Conservation (phyloP, 2,888 invertebrate species). For the Caenorhabditis sinica region DNA sequence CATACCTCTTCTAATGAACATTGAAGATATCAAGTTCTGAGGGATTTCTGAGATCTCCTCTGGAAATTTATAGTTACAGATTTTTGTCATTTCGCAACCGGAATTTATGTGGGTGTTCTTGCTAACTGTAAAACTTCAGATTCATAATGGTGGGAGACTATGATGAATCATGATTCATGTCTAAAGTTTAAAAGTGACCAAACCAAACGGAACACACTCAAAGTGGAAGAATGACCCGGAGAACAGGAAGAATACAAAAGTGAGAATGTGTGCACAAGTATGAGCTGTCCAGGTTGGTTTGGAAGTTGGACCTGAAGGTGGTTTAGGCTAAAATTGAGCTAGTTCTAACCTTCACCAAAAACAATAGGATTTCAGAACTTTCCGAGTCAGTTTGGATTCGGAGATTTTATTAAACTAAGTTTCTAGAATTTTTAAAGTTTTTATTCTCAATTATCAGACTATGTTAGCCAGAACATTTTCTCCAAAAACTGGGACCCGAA, state of each 20-base stretch:
- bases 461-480: too few species aligned
- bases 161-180: conserved; percentile 35
- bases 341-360: too few species aligned
- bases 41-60: not conserved
- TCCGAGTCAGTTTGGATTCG: too few species aligned
- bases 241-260: conserved; percentile 24
- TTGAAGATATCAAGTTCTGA: not conserved
- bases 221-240: too few species aligned
- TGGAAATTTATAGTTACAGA: conserved; percentile 8
- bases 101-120: conserved; percentile 9
- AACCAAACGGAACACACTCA: conserved; percentile 1
- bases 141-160: conserved; percentile 2
- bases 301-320: not conserved
- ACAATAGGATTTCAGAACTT: too few species aligned
- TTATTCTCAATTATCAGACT: too few species aligned
- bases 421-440: too few species aligned
- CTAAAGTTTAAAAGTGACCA: conserved; percentile 31
- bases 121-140: conserved; percentile 22
- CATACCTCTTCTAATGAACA: too few species aligned
- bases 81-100: not conserved
- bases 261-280: conserved; percentile 46
- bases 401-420: too few species aligned
- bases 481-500: too few species aligned
- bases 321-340: not conserved
- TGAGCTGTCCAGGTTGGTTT: conserved; percentile 31